Evolutionary conservation across 2,797 vertebrate genomes (phyloP).

Genomic region (Gallinago nigripennis): DNA sequence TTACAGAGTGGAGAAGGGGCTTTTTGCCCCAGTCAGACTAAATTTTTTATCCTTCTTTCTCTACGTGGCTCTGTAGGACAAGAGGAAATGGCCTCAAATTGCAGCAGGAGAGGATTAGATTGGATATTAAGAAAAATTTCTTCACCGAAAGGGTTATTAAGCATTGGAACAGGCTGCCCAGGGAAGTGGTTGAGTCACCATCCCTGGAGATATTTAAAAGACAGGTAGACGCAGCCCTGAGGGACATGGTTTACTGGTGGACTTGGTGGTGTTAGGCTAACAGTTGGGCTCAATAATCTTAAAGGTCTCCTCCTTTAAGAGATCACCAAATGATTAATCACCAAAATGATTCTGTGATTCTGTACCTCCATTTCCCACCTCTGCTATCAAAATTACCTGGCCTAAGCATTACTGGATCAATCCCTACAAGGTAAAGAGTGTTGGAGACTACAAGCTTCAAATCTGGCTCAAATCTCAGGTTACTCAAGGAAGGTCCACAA

Average conservation of each 20-base stretch:
- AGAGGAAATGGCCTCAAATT: background rate
- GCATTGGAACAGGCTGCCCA: background rate
- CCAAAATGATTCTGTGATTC: background rate
- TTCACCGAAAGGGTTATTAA: background rate
- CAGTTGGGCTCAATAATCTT: background rate
- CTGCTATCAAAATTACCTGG: background rate
- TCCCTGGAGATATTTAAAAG: background rate
- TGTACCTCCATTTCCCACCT: background rate
- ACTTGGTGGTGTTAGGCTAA: background rate
- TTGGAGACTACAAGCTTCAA: background rate
- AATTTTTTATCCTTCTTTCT: background rate
- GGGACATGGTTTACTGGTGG: background rate
- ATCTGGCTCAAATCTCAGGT: background rate
- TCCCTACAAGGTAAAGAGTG: background rate
- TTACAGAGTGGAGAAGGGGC: rapidly evolving
- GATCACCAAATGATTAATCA: background rate
- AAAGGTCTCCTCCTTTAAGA: background rate
- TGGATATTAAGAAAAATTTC: background rate
- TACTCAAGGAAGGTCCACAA: background rate
- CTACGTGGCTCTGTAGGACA: background rate
- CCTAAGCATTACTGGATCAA: background rate
- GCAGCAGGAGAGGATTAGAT: background rate
- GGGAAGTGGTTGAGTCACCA: background rate
- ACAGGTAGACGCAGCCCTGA: background rate
- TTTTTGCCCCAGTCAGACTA: background rate